Base-by-base conservation (phyloP, 2,797 vertebrate species). In the Macropodus opercularis region DNA sequence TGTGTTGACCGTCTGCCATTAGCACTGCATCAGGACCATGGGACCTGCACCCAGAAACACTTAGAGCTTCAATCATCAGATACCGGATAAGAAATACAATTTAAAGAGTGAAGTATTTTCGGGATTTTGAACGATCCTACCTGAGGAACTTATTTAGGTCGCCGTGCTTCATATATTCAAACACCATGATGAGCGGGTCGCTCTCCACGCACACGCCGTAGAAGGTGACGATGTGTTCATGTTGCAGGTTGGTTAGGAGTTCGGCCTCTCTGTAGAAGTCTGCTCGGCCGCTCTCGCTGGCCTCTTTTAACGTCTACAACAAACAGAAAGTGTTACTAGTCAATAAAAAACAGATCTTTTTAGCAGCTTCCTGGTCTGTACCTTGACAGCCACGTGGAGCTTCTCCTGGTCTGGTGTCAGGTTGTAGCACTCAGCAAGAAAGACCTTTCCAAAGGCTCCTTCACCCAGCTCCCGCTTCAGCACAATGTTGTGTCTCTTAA, bases 71-170 rank as follows among this genome's bases (percentile, higher is more conserved):
- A 22, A 3, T 7, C 2, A 18, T 14, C 6, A 4, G 29, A 11
- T 31, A 23, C 41, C 13, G 21, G 29, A 13, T 44, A 14, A 15
- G 9, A 12, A 48, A 31, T 12, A 38, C 15, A 8, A 8, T 15
- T 23, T 5, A 18, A n/a, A n/a, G n/a, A n/a, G n/a, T n/a, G n/a
- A n/a, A 32, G 2, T 14, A 4, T 27, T 27, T 27, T 6, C 26
- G 8, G 1, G 4, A 31, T 31, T 17, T 8, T 9, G 32, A 46
- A 38, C 34, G 21, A 39, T 52, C 77, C n/a, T 71, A 97, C 98
- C 98, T 98, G 84, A 99, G 96, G 79, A 99, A 99, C 89, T 98
- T 99, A 91, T 99, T 99, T 50, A 99, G 95, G 86, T 99, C 98
- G 13, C 98, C 98, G 0, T 99, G 95, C 80, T 97, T 98, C 98